Conservation (phyloP, 2,797 vertebrate species). For the Myripristis jacobus region DNA sequence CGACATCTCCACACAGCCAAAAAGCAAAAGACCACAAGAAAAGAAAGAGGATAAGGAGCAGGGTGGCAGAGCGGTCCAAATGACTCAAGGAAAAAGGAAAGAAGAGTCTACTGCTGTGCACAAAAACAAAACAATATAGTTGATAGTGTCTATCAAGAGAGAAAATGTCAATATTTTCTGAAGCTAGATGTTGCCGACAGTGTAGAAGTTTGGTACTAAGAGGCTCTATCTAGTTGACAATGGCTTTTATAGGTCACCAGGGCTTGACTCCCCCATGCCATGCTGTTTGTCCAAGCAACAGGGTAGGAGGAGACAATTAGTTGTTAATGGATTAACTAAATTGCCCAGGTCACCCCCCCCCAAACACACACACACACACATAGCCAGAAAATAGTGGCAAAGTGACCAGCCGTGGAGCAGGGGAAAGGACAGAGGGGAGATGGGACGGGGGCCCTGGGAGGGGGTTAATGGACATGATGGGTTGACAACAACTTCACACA, state of each 20-base stretch:
- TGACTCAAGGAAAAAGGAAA: constrained; percentile 10
- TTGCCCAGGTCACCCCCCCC: constrained; percentile 78
- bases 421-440: constrained; percentile 51
- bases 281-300: constrained; percentile 80
- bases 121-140: background rate
- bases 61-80: background rate
- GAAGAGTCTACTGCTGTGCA: background rate
- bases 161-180: background rate
- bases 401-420: constrained; percentile 72
- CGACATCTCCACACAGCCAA: constrained; percentile 55
- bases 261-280: constrained; percentile 45
- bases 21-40: background rate
- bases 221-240: constrained; percentile 36
- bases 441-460: constrained; percentile 27
- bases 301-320: constrained; percentile 86
- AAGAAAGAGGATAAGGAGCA: background rate
- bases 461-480: constrained; percentile 63
- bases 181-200: constrained; percentile 2
- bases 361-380: too few relatives aligned
- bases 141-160: background rate
- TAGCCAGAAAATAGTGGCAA: constrained; percentile 73
- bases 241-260: constrained; percentile 76
- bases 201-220: constrained; percentile 16
- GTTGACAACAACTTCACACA: constrained; percentile 74
- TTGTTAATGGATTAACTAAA: constrained; percentile 86